Base-by-base conservation (phyloP, 2,797 vertebrate species). In the Manis crassicaudata region DNA sequence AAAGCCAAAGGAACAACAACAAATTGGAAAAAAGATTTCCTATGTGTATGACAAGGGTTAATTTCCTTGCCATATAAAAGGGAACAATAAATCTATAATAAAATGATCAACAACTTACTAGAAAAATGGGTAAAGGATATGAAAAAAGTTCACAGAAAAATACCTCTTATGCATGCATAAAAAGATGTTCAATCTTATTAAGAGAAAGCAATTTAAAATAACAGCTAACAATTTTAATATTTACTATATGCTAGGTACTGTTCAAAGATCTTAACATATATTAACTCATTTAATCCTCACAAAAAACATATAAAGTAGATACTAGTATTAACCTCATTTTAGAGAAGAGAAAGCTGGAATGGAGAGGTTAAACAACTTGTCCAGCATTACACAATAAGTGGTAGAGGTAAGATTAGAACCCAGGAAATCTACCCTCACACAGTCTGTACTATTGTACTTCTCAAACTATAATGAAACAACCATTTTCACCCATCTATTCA, bases 301-400 rank as follows among this genome's bases (percentile, higher is more conserved):
- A 82, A 87, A 82, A 86, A 81, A 10, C 10, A 67, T 16, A 43
- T 7, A 89, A 72, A n/a, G 40, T 25, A 92, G 70, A 86, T 37
- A 93, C 6, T 58, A 70, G 90, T 58, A 87, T 50, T 73, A 88
- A 94, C 32, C n/a, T 83, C n/a, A 94, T 75, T 96, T 93, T 72
- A 93, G 63, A 87, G 18, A 92, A 73, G 52, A 94, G 37, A 86
- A 91, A 77, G 76, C 6, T 77, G 16, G 6, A 96, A 87, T 32
- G 21, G 29, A 75, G 58, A 93, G 85, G 40, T 46, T 94, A 77
- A 29, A 9, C 27, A 95, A 92, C 27, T 58, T 88, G 32, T 73
- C 58, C 16, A 65, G 2, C 32, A 83, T 76, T 40, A 75, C 21
- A 77, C 13, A 84, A 65, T 4, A 63, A 92, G 27, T 84, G 20